Evolutionary conservation across 2,797 vertebrate species (phyloP), one percentile per base, ranked within the genome.

Genomic region (Danio jaintianensis): DNA sequence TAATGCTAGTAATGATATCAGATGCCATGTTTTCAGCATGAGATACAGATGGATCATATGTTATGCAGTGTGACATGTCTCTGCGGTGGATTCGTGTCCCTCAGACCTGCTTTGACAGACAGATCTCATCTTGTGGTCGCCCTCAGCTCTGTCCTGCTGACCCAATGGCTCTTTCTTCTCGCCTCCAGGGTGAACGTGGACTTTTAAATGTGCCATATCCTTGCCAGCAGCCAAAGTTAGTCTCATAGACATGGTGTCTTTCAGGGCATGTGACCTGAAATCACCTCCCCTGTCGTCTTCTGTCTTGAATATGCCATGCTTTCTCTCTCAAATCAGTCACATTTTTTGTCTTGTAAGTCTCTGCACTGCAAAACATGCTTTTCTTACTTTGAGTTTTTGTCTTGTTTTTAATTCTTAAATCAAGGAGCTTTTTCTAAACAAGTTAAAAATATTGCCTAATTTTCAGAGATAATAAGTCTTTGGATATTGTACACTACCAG

Each of bases 1-100:
- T 55, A 22, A 70, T 61, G 55, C 8, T 22, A 50, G 42, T 81
- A 75, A 75, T 71, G 56, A 85, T 79, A 71, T 84, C 76, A 82
- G 38, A 73, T 66, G 68, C 42, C 38, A n/a, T 15, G 50, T 38
- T 63, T 47, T 68, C 22, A n/a, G 18, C 53, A 38, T 55, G 48
- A 29, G n/a, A 47, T 74, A 55, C 53, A 36, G 42, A 50, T 63
- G 68, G 61, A 68, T 77, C 67, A 75, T 66, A 53, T 73, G 36
- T 83, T 59, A 78, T 69, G 77, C 76, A 69, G 52, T 62, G 75
- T 75, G 67, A 45, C 43, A 7, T 74, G 42, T 79, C 61, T 82
- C 68, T 78, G 20, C 59, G 48, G 64, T 78, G 72, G 62, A 45
- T 74, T 43, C 79, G 64, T 20, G 16, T 82, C 53, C 69, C 47